Conservation (phyloP, 2,888 invertebrate genomes). For the Macrosiphum euphorbiae region DNA sequence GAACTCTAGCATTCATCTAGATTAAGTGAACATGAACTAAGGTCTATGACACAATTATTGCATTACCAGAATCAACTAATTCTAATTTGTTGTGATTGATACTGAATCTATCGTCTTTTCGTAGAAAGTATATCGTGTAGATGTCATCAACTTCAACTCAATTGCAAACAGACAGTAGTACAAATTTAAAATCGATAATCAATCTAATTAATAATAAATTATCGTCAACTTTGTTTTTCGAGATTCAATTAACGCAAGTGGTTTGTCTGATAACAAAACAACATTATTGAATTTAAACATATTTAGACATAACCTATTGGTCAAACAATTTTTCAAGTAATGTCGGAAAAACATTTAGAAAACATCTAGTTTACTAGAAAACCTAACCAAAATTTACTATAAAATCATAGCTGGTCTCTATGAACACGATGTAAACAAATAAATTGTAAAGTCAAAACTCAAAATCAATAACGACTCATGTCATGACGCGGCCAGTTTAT, state of each 20-base stretch:
- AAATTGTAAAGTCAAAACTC: accelerated
- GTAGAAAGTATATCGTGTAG: background rate
- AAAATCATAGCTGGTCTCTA: background rate
- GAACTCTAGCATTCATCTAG: background rate
- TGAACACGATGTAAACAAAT: background rate
- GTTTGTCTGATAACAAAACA: background rate
- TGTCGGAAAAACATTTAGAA: background rate
- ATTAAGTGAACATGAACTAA: background rate
- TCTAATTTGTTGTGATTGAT: background rate
- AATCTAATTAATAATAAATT: background rate
- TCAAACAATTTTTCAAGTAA: background rate
- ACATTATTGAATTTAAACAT: background rate
- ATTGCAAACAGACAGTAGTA: background rate
- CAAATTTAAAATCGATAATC: background rate
- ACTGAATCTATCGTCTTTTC: background rate
- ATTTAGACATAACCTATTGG: background rate
- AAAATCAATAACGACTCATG: background rate
- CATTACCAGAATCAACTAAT: background rate
- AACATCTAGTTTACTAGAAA: background rate
- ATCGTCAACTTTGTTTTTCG: background rate
- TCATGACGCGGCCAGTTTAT: background rate
- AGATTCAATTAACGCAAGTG: background rate
- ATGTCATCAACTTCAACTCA: background rate
- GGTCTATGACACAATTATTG: background rate
- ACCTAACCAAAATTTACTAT: background rate